Conservation (phyloP, 2,113 vertebrate genomes). For the Passer montanus region DNA sequence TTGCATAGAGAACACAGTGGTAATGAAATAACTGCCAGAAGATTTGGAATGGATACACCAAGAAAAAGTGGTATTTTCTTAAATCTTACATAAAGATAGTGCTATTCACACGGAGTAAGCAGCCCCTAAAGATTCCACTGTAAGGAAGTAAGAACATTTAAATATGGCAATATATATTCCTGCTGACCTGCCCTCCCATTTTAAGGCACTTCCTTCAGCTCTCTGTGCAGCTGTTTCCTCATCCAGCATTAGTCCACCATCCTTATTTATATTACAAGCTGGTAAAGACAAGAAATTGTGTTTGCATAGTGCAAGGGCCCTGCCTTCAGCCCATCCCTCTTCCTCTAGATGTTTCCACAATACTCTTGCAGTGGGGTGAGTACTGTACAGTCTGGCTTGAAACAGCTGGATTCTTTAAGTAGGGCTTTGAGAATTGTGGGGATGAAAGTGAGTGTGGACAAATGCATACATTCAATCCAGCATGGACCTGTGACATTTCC, state of each 20-base stretch:
- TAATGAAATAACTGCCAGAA: neutral
- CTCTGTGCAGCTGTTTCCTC: neutral
- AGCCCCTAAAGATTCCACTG: neutral
- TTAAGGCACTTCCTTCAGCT: neutral
- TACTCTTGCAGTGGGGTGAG: neutral
- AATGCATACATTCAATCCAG: neutral
- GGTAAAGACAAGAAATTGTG: neutral
- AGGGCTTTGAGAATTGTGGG: neutral
- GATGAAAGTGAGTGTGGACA: neutral
- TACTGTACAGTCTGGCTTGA: neutral
- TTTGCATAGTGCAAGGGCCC: neutral
- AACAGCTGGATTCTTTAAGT: neutral
- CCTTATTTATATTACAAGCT: neutral
- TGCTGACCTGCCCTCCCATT: neutral
- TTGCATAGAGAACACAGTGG: neutral
- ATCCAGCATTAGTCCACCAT: neutral
- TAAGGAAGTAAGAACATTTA: neutral
- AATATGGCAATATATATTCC: fast-evolving
- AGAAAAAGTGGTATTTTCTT: neutral
- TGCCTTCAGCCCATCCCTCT: neutral
- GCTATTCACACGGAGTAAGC: neutral
- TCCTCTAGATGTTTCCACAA: neutral
- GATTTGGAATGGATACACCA: neutral
- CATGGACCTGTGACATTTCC: neutral
- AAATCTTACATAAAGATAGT: neutral